Conservation (phyloP, 1,140 invertebrate genomes). For the Euschistus heros region DNA sequence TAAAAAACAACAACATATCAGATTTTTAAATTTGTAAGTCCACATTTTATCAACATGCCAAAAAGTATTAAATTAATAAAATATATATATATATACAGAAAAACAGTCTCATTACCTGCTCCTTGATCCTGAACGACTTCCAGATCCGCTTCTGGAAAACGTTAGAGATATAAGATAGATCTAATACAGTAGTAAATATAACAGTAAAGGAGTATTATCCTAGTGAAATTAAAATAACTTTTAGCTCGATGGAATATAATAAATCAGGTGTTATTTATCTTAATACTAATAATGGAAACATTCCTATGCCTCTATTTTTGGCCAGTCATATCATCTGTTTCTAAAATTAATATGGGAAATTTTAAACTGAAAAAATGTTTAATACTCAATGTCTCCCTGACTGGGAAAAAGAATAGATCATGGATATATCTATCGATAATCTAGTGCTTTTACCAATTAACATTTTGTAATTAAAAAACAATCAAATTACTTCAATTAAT, state of each 20-base stretch:
- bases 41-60: neutral
- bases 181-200: neutral
- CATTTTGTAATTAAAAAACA: too few relatives aligned
- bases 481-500: too few relatives aligned
- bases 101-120: constrained; percentile 27
- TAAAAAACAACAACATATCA: neutral
- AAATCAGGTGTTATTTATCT: neutral
- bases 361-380: too few relatives aligned
- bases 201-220: neutral
- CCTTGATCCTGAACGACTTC: constrained; percentile 22
- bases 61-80: neutral
- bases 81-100: constrained; percentile 25
- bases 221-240: neutral
- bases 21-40: neutral
- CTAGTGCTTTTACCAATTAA: too few relatives aligned
- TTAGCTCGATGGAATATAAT: neutral
- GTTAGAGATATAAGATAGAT: neutral
- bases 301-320: neutral
- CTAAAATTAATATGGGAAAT: too few relatives aligned
- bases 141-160: constrained; percentile 16
- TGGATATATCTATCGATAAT: too few relatives aligned
- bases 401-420: too few relatives aligned
- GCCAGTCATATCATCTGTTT: neutral
- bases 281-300: neutral
- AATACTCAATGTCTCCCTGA: too few relatives aligned